Conservation (phyloP, 1,140 invertebrate species). For the Rhopalosiphum padi region DNA sequence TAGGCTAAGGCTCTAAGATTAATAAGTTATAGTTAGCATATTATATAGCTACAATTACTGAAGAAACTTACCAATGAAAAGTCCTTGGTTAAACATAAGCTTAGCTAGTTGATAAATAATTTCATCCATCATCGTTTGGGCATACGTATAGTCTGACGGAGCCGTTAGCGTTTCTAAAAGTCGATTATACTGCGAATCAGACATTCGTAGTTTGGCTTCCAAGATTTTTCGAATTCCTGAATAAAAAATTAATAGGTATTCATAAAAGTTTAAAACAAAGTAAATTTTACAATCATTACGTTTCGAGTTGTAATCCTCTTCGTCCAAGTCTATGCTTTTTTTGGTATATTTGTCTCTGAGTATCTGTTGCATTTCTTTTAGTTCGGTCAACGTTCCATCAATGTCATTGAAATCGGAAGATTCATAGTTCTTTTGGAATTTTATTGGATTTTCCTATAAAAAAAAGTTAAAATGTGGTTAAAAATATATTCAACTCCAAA, state of each 20-base stretch:
- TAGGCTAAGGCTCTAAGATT: not conserved
- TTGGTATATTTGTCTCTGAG: slow-evolving; percentile 34
- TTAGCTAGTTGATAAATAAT: slow-evolving; percentile 79
- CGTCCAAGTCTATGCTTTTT: not conserved
- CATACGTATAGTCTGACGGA: slow-evolving; percentile 69
- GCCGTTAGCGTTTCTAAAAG: slow-evolving; percentile 65
- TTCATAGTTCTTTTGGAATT: slow-evolving; percentile 45
- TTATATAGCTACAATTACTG: not conserved
- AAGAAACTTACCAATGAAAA: slow-evolving; percentile 67
- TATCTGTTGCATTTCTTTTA: slow-evolving; percentile 53
- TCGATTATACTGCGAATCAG: slow-evolving; percentile 65
- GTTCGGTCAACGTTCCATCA: slow-evolving; percentile 26
- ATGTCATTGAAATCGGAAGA: slow-evolving; percentile 41
- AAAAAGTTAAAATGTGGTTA: not conserved
- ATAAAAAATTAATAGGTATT: not conserved
- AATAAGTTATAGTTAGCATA: not conserved
- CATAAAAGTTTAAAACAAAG: not conserved
- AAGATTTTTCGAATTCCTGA: slow-evolving; percentile 40
- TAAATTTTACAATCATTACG: not conserved
- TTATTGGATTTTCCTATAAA: not conserved
- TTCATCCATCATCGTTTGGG: slow-evolving; percentile 76
- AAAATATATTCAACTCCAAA: not conserved
- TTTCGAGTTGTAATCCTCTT: slow-evolving; percentile 7
- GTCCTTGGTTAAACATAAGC: slow-evolving; percentile 76
- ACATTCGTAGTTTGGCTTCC: slow-evolving; percentile 31